Base-by-base conservation (phyloP, 2,113 vertebrate genomes). In the Rhinolophus ferrumequinum region DNA sequence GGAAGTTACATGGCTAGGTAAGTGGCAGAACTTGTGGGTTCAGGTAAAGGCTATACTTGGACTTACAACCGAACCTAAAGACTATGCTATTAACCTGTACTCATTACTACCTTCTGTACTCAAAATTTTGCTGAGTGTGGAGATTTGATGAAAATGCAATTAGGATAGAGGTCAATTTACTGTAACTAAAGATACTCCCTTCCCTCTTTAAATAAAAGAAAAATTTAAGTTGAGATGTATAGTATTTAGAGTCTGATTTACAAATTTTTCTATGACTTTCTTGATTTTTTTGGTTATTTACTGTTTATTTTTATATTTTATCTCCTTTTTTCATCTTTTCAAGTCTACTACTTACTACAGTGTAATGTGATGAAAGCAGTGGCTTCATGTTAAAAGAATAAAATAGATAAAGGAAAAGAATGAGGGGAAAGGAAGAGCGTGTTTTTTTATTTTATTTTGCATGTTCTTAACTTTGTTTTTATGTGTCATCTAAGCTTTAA, bases 281-380 rank as follows among this genome's bases (percentile, higher is more conserved):
- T 95, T 73, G 24, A 41, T 52, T 47, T 81, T 94, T 35, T 58
- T 44, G 9, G 6, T 62, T 75, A 69, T 73, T 96, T 94, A 82
- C 66, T 69, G 4, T 97, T 90, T 80, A 35, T 88, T 35, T 94
- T 96, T 80, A 35, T 88, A 41, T 94, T 95, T 95, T 81, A 73
- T 88, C 66, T 91, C 16, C 56, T 56, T 56, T 76, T 72, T 81
- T 72, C 30, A 62, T 82, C 10, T 58, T 94, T 89, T 79, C 54
- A 97, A 90, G 64, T 94, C 33, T 93, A 9, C 54, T 88, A 0
- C 56, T 96, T 92, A 58, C n/a, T 47, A 47, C 11, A 54, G 35
- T 77, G 30, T 67, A 87, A 70, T 92, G 38, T 85, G 84, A 86
- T 16, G 41, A 54, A 88, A 88, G 0, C n/a, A 77, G 79, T 94